Conservation (phyloP, 2,888 invertebrate species). For the Parnassius mnemosyne region DNA sequence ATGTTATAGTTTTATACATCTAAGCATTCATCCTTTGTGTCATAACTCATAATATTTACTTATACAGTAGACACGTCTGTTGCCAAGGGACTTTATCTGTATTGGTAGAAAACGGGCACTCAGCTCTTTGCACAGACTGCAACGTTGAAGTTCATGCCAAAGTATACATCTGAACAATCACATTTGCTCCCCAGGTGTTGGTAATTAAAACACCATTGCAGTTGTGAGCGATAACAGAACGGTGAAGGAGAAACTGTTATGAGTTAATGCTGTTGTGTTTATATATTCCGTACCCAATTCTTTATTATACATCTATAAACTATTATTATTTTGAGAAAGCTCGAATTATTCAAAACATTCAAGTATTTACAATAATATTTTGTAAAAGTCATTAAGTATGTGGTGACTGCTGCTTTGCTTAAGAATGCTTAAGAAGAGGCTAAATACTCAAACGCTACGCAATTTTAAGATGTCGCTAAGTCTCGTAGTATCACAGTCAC, state of each 20-base stretch:
- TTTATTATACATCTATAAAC: background rate
- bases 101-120: slow-evolving; percentile 34
- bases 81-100: slow-evolving; percentile 20
- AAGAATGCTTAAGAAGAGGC: no score
- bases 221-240: slow-evolving; percentile 41
- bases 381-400: no score
- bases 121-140: slow-evolving; percentile 34
- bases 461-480: no score
- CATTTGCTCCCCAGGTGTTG: slow-evolving; percentile 56
- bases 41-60: no score
- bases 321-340: no score
- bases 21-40: no score
- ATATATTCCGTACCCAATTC: background rate
- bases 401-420: no score
- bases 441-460: no score
- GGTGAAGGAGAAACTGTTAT: slow-evolving; percentile 16
- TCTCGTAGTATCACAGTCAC: no score
- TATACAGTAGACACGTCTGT: background rate
- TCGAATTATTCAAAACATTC: no score
- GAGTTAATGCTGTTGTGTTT: background rate
- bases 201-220: slow-evolving; percentile 50
- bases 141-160: slow-evolving; percentile 54
- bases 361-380: no score
- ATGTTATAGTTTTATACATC: no score
- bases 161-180: slow-evolving; percentile 42